Percentiles rank a stretch among this genome's conserved stretches.
Evolutionary conservation across 2,888 invertebrate genomes (phyloP).

Genomic region (Panopea generosa): DNA sequence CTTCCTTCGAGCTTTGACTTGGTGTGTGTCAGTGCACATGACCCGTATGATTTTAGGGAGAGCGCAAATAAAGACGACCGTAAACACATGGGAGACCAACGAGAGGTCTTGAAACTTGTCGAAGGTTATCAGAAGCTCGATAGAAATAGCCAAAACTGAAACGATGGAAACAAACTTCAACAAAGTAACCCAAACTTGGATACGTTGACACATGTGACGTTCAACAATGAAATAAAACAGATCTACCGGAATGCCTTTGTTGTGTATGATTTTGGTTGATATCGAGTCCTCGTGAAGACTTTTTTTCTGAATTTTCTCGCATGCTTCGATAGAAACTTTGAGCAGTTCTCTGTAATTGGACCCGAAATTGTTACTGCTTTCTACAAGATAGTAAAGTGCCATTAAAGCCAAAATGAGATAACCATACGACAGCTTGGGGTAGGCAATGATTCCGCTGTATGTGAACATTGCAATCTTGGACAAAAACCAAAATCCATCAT

Average conservation of each 20-base stretch:
- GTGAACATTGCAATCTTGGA: conserved; percentile 49
- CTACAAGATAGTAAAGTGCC: conserved; percentile 43
- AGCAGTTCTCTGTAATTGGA: conserved; percentile 35
- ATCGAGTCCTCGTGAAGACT: not conserved
- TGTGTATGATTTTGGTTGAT: conserved; percentile 1
- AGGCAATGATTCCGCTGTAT: conserved; percentile 46
- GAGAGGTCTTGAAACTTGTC: conserved; percentile 52
- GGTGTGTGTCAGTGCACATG: conserved; percentile 5
- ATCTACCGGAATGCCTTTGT: conserved; percentile 24
- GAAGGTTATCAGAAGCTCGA: conserved; percentile 38
- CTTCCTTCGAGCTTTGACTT: not conserved
- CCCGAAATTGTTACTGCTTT: conserved; percentile 31
- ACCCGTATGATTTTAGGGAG: conserved; percentile 40
- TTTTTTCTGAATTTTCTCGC: conserved; percentile 3
- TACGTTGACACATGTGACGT: conserved; percentile 27
- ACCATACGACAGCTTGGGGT: conserved; percentile 46
- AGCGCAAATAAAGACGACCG: conserved; percentile 47
- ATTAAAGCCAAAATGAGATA: conserved; percentile 49
- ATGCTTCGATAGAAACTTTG: conserved; percentile 29
- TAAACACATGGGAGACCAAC: conserved; percentile 48
- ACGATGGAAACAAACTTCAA: conserved; percentile 32
- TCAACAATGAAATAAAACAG: conserved; percentile 33
- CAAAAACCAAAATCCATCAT: conserved; percentile 51
- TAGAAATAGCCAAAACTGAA: conserved; percentile 30
- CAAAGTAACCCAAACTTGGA: conserved; percentile 38